These are phyloP conservation scores for Arnoldichthys spilopterus DNA, from an alignment of 2,797 vertebrate genomes.

Conservation along the genomic window DNA sequence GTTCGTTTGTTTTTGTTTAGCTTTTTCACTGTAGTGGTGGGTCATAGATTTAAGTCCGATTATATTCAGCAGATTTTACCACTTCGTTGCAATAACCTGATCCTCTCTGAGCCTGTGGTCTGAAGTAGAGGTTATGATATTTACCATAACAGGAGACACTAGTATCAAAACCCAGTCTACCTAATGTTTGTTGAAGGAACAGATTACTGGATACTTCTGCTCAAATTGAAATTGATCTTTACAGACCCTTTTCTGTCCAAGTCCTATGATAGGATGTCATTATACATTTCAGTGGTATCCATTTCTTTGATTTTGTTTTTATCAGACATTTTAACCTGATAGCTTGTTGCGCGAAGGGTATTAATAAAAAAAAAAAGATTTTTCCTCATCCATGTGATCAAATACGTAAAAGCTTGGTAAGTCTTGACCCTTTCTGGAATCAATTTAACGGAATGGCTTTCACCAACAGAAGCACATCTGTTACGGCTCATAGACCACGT, in stretches of 20 bases:
- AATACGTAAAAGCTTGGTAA: constrained; percentile 26
- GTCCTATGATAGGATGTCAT: constrained; percentile 35
- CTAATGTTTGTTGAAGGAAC: constrained; percentile 44
- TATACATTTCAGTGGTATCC: constrained; percentile 55
- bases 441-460: constrained; percentile 35
- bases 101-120: constrained; percentile 43
- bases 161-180: constrained; percentile 51
- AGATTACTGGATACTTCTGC: constrained; percentile 23
- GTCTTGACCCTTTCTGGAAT: constrained; percentile 40
- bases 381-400: constrained; percentile 27
- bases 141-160: constrained; percentile 27
- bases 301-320: constrained; percentile 46
- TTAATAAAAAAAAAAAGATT: constrained; percentile 21
- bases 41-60: constrained; percentile 30
- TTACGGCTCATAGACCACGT: constrained; percentile 30
- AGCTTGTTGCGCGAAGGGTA: constrained; percentile 49
- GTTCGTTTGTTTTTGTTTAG: neutral
- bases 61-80: constrained; percentile 31
- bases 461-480: constrained; percentile 40
- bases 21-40: constrained; percentile 50
- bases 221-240: constrained; percentile 41
- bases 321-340: constrained; percentile 47
- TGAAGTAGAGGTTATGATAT: constrained; percentile 26
- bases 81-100: constrained; percentile 40
- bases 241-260: constrained; percentile 24